Evolutionary conservation across 2,888 invertebrate genomes (phyloP).

Genomic region (Spialia ferax): DNA sequence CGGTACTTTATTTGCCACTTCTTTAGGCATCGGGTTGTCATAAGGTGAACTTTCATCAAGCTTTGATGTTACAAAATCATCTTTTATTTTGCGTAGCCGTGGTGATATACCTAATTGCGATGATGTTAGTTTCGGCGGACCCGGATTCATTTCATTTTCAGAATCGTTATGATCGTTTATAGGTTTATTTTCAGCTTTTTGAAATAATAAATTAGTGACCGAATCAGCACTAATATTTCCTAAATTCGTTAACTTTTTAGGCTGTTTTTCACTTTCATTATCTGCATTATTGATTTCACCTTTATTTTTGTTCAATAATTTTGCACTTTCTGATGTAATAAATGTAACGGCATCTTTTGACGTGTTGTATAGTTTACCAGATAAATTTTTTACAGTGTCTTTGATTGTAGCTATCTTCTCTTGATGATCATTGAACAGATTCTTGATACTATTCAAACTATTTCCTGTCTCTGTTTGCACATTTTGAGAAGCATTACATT

Average conservation of each 20-base stretch:
- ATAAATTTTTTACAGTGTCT: constrained; percentile 59
- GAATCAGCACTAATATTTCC: constrained; percentile 22
- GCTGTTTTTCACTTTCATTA: constrained; percentile 37
- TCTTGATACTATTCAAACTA: constrained; percentile 27
- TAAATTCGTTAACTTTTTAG: constrained; percentile 6
- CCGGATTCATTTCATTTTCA: background rate
- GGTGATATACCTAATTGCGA: background rate
- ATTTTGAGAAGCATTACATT: constrained; percentile 8
- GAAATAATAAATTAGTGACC: constrained; percentile 14
- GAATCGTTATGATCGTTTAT: background rate
- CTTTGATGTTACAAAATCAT: constrained; percentile 19
- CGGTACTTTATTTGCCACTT: constrained; percentile 28
- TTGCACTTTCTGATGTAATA: constrained; percentile 55
- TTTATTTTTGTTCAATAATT: constrained; percentile 49
- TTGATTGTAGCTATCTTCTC: constrained; percentile 58
- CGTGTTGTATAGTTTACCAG: constrained; percentile 55
- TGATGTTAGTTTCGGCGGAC: background rate
- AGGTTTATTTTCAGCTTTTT: constrained; percentile 30
- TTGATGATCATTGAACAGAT: constrained; percentile 49
- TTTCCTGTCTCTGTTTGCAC: constrained; percentile 33
- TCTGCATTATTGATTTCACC: constrained; percentile 42
- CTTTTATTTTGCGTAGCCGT: background rate
- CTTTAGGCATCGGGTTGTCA: constrained; percentile 48
- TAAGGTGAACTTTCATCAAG: constrained; percentile 51
- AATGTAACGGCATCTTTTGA: constrained; percentile 60